Conservation (phyloP, 1,140 invertebrate genomes). For the Helicorthomorpha holstii region DNA sequence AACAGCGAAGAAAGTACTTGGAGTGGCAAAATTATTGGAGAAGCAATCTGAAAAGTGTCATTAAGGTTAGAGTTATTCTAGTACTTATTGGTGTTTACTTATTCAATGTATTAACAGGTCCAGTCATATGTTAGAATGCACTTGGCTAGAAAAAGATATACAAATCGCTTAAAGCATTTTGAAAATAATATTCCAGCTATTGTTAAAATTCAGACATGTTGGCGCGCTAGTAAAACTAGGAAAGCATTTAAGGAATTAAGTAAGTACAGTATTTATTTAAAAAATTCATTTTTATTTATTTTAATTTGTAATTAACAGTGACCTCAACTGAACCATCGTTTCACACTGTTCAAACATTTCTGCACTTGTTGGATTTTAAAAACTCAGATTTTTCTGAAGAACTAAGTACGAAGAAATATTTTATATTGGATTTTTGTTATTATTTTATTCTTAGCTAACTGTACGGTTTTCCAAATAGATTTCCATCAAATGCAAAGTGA, state of each 20-base stretch:
- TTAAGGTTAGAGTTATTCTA: not conserved
- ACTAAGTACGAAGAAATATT: conserved; percentile 19
- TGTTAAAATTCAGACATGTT: conserved; percentile 27
- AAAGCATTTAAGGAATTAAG: not conserved
- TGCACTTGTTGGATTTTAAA: conserved; percentile 49
- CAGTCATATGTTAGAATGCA: conserved; percentile 23
- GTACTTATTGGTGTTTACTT: not conserved
- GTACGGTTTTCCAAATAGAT: conserved; percentile 12
- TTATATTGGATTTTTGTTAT: not conserved
- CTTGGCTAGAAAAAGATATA: conserved; percentile 18
- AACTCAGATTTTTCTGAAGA: conserved; percentile 37
- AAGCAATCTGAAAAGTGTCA: not conserved
- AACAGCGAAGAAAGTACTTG: conserved; percentile 31
- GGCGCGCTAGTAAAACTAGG: conserved; percentile 12
- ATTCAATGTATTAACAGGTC: conserved; percentile 13
- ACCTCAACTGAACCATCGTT: conserved; percentile 33
- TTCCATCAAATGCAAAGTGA: conserved; percentile 44
- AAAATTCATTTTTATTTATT: not conserved
- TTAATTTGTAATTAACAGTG: not conserved
- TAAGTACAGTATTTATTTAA: not conserved
- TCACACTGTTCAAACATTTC: conserved; percentile 50
- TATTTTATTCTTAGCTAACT: not conserved
- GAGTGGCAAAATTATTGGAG: not conserved
- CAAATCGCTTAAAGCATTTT: conserved; percentile 6
- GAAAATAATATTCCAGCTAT: conserved; percentile 9